A percentile compares a stretch with the other conserved stretches of the same genome.
These are phyloP conservation scores for Molorchus minor DNA, from an alignment of 2,888 invertebrate genomes.

Conservation along the genomic window DNA sequence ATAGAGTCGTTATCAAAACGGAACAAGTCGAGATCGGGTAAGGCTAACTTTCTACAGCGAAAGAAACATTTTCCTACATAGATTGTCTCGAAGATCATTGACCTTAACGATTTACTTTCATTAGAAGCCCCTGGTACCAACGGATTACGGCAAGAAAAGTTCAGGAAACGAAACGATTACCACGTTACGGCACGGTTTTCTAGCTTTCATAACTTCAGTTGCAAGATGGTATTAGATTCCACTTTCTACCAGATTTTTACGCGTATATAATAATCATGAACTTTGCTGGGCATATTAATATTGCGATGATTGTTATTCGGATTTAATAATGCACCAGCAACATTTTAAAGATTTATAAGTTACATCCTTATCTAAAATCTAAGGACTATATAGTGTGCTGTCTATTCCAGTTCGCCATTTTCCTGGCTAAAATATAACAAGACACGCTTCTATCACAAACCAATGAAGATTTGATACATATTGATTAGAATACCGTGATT, in stretches of 20 bases:
- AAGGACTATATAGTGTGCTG: too few species aligned
- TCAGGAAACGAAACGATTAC: constrained; percentile 13
- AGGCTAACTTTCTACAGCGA: neutral
- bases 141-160: constrained; percentile 2
- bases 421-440: too few species aligned
- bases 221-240: constrained; percentile 7
- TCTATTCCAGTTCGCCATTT: too few species aligned
- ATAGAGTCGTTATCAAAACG: too few species aligned
- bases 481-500: too few species aligned
- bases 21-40: neutral
- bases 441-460: too few species aligned
- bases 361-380: too few species aligned
- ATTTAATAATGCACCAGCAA: too few species aligned
- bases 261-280: neutral
- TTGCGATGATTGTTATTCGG: too few species aligned
- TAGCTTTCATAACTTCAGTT: constrained; percentile 12
- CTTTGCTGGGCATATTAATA: neutral
- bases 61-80: neutral
- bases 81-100: constrained; percentile 4
- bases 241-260: constrained; percentile 9
- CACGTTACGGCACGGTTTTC: too few species aligned
- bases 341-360: too few species aligned
- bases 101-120: constrained; percentile 20
- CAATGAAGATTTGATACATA: too few species aligned
- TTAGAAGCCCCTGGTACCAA: neutral